Evolutionary conservation across 2,888 invertebrate species (phyloP).

Genomic region (Timandra comae): DNA sequence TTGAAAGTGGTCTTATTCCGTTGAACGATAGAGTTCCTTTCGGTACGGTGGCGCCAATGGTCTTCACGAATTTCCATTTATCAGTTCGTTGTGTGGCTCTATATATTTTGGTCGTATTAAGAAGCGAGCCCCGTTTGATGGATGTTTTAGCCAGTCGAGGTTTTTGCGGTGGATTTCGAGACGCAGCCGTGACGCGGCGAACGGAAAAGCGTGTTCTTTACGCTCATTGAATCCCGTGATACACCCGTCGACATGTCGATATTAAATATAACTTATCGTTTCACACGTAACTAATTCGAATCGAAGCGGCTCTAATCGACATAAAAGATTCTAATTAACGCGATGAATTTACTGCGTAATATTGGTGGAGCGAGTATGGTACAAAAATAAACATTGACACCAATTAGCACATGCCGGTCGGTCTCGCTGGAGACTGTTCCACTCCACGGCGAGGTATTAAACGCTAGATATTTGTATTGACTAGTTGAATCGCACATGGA

Average conservation of each 20-base stretch:
- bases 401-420: constrained; percentile 42
- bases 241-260: constrained; percentile 10
- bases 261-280: constrained; percentile 16
- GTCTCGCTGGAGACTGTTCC: constrained; percentile 31
- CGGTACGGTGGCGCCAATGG: constrained; percentile 19
- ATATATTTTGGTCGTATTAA: constrained; percentile 63
- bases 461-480: constrained; percentile 30
- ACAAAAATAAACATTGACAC: constrained; percentile 52
- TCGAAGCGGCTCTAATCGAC: constrained; percentile 24
- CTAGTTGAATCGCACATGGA: constrained; percentile 45
- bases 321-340: constrained; percentile 40
- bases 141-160: constrained; percentile 53
- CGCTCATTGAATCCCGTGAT: constrained; percentile 25
- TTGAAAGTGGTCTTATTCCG: constrained; percentile 42
- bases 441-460: constrained; percentile 23
- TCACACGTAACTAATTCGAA: constrained; percentile 19
- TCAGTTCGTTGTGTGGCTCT: constrained; percentile 50
- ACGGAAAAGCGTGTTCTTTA: constrained; percentile 33
- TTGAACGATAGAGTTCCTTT: constrained; percentile 38
- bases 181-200: constrained; percentile 34
- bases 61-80: constrained; percentile 49
- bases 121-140: constrained; percentile 58
- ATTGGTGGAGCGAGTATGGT: constrained; percentile 32
- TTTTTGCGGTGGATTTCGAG: constrained; percentile 49
- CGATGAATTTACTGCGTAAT: constrained; percentile 26